A percentile compares a stretch with the other conserved stretches of the same genome.
These are phyloP conservation scores for Spongilla lacustris DNA, from an alignment of 37 sponge, comb jelly and placozoan species.

Conservation along the genomic window DNA sequence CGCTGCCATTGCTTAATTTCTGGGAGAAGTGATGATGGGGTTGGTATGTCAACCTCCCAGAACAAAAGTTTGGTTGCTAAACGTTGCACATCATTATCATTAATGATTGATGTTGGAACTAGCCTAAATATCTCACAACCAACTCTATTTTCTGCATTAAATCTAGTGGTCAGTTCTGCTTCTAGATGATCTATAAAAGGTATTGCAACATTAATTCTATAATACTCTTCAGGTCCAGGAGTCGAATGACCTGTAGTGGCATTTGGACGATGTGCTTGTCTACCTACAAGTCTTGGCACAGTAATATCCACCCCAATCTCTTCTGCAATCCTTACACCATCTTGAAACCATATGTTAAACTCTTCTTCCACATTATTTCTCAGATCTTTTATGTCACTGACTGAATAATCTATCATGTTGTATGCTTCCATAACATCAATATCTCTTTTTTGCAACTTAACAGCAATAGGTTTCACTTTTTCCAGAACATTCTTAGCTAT, in stretches of 20 bases:
- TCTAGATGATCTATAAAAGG: too few species aligned
- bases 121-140: too few species aligned
- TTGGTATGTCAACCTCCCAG: too few species aligned
- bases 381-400: conserved; percentile 1
- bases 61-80: too few species aligned
- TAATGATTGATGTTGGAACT: too few species aligned
- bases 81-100: too few species aligned
- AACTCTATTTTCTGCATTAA: too few species aligned
- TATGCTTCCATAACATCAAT: conserved; percentile 31
- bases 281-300: conserved; percentile 20
- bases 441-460: conserved; percentile 38
- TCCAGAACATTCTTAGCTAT: conserved; percentile 35
- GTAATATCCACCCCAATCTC: conserved; percentile 28
- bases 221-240: too few species aligned
- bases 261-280: conserved; percentile 20
- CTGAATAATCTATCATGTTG: conserved; percentile 17
- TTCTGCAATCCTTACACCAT: conserved; percentile 25
- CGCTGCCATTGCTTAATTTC: too few species aligned
- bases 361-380: conserved; percentile 3
- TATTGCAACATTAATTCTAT: too few species aligned
- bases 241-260: conserved; percentile 1
- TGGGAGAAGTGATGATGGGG: too few species aligned
- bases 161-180: too few species aligned
- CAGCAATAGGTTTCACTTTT: conserved; percentile 27
- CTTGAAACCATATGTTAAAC: conserved; percentile 36